A percentile compares a stretch with the other conserved stretches of the same genome.
Conservation (phyloP, 2,888 invertebrate genomes). For the Microdon myrmicae region DNA sequence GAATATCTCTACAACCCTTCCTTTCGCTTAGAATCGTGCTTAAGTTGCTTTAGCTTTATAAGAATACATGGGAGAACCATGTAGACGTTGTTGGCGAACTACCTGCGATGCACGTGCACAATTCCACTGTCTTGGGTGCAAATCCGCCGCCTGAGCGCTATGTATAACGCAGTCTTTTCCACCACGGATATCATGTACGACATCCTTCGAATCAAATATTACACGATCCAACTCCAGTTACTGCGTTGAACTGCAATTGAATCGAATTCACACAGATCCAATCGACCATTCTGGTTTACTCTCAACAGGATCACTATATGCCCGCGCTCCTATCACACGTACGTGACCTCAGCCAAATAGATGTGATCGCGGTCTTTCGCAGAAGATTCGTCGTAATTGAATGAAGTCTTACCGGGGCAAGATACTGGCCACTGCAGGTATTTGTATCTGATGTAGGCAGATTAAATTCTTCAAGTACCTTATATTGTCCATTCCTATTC, state of each 20-base stretch:
- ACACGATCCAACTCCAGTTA: slow-evolving; percentile 25
- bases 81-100: too few species aligned
- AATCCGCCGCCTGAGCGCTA: slow-evolving; percentile 14
- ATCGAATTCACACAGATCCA: slow-evolving; percentile 25
- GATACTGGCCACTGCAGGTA: background rate
- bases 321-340: slow-evolving; percentile 9
- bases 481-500: too few species aligned
- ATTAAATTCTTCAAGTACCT: slow-evolving; percentile 38
- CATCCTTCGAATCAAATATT: slow-evolving; percentile 41
- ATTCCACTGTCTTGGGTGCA: background rate
- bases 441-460: slow-evolving; percentile 10
- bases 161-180: slow-evolving; percentile 37
- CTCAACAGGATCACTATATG: slow-evolving; percentile 4
- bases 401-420: slow-evolving; percentile 17
- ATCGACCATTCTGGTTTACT: slow-evolving; percentile 13
- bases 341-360: slow-evolving; percentile 45
- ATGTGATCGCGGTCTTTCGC: slow-evolving; percentile 43
- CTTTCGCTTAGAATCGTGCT: too few species aligned
- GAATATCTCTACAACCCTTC: too few species aligned
- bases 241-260: slow-evolving; percentile 21
- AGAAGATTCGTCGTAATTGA: slow-evolving; percentile 40
- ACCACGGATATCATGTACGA: slow-evolving; percentile 38
- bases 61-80: too few species aligned
- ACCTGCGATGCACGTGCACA: too few species aligned
- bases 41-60: too few species aligned